phyloP scores from a whole-genome alignment of 2,888 invertebrate genomes.

The Didymodactylos carnosus region DNA sequence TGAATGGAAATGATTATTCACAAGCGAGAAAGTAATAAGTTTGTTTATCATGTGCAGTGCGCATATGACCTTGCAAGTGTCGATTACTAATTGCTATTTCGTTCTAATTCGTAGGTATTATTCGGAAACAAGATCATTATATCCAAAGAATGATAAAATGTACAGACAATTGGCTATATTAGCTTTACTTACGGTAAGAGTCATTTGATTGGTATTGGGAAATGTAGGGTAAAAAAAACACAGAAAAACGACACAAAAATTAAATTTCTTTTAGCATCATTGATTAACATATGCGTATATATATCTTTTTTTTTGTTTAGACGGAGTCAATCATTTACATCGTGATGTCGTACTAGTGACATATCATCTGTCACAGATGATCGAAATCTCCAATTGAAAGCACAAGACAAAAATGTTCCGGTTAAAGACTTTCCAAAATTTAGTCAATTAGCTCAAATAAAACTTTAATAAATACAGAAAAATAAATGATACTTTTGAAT shows the following conservation, averaged over 20 bases:
- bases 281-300: too few relatives aligned
- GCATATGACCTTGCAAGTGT: neutral
- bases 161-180: conserved; percentile 82
- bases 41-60: neutral
- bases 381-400: conserved; percentile 79
- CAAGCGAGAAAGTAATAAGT: neutral
- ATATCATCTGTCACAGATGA: conserved; percentile 95
- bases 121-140: conserved; percentile 70
- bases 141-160: conserved; percentile 79
- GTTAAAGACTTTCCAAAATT: conserved; percentile 71
- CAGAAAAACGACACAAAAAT: too few relatives aligned
- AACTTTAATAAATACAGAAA: too few relatives aligned
- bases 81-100: conserved; percentile 16
- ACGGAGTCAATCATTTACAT: conserved; percentile 39
- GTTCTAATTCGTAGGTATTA: conserved; percentile 62
- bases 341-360: conserved; percentile 69
- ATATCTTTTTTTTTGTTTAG: conserved; percentile 18
- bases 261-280: too few relatives aligned
- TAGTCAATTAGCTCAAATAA: conserved; percentile 40
- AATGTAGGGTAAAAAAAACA: too few relatives aligned
- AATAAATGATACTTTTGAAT: too few relatives aligned
- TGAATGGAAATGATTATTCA: neutral
- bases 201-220: too few relatives aligned
- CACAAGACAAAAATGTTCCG: conserved; percentile 70
- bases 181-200: conserved; percentile 43